Evolutionary conservation across 1,140 invertebrate genomes (phyloP).

Genomic region (Pogonognathellus flavescens): DNA sequence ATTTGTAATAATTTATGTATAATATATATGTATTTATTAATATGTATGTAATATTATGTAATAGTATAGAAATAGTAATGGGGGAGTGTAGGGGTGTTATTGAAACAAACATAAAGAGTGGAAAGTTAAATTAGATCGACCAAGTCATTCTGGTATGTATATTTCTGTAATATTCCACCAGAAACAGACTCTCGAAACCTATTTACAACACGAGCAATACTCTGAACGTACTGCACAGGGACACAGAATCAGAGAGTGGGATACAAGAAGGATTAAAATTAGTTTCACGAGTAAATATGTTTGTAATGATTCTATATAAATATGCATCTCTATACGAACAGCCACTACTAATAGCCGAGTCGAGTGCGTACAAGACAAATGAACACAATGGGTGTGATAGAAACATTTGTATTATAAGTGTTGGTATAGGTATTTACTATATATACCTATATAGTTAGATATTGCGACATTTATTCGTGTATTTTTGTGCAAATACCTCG

Average conservation of each 20-base stretch:
- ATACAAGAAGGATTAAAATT: conserved; percentile 17
- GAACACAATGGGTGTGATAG: conserved; percentile 33
- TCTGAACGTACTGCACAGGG: background rate
- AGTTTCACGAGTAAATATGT: background rate
- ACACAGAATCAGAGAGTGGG: background rate
- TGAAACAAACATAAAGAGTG: background rate
- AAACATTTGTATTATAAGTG: conserved; percentile 20
- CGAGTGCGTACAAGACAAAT: conserved; percentile 9
- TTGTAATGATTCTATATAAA: background rate
- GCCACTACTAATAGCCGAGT: background rate
- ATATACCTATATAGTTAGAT: background rate
- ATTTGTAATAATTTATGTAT: conserved; percentile 12
- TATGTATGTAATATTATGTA: conserved; percentile 3
- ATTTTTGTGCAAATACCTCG: background rate
- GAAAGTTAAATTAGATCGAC: conserved; percentile 49
- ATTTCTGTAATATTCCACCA: background rate
- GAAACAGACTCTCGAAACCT: conserved; percentile 17
- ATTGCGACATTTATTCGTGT: background rate
- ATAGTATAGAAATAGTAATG: background rate
- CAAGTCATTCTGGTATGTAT: conserved; percentile 43
- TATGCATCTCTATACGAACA: background rate
- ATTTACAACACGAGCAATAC: conserved; percentile 35
- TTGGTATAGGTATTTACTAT: background rate
- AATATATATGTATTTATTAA: conserved; percentile 14
- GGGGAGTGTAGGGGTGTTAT: background rate